phyloP scores from a whole-genome alignment of 1,140 invertebrate genomes.

The Sminthurinus signatus region DNA sequence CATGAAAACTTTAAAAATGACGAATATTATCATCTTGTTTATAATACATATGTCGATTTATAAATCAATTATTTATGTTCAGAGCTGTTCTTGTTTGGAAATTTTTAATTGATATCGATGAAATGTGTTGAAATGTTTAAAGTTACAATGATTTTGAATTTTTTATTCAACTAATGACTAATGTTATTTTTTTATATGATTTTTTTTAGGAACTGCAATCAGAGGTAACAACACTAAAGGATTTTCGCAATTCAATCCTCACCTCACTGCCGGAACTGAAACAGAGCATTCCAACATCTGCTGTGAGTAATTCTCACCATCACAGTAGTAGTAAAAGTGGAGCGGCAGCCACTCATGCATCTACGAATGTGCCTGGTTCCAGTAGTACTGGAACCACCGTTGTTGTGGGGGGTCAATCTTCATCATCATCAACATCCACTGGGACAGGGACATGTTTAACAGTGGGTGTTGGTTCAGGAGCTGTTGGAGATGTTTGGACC shows the following conservation, averaged over 20 bases:
- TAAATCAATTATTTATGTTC: no score
- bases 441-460: conserved; percentile 10
- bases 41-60: no score
- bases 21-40: no score
- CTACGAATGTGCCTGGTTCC: not conserved
- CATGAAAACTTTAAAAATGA: no score
- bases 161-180: no score
- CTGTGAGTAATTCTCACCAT: not conserved
- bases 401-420: not conserved
- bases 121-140: no score
- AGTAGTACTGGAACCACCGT: not conserved
- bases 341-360: no score
- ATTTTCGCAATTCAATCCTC: conserved; percentile 26
- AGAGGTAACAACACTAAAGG: conserved; percentile 32
- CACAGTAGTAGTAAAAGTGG: conserved; percentile 5
- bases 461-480: conserved; percentile 11
- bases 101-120: no score
- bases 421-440: not conserved
- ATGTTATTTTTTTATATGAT: not conserved
- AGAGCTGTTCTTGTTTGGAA: no score
- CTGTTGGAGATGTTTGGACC: conserved; percentile 20
- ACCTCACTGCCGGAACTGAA: conserved; percentile 28
- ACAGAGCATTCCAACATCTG: not conserved
- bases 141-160: no score
- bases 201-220: conserved; percentile 23